Evolutionary conservation across 2,797 vertebrate species (phyloP).

Genomic region (Ctenochaetus hawaiiensis): DNA sequence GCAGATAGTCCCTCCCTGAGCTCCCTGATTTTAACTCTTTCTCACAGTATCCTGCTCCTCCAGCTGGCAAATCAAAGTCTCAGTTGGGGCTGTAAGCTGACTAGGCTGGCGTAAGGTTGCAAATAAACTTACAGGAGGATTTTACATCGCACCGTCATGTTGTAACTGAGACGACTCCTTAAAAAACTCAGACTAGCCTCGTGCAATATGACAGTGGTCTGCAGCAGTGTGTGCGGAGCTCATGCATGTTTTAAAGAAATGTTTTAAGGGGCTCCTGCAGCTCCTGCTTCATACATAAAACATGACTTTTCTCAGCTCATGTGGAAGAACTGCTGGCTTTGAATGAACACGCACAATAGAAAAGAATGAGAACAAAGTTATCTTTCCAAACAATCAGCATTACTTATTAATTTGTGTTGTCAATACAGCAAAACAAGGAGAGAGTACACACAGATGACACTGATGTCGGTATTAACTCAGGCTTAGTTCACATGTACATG

Average conservation of each 20-base stretch:
- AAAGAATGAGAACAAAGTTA: slow-evolving; percentile 27
- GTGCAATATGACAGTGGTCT: slow-evolving; percentile 5
- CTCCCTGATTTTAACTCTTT: slow-evolving; percentile 15
- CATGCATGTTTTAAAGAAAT: slow-evolving; percentile 60
- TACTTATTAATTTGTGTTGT: slow-evolving; percentile 45
- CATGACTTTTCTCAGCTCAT: slow-evolving; percentile 38
- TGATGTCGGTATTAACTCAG: not conserved
- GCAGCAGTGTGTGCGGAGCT: slow-evolving; percentile 34
- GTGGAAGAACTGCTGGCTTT: slow-evolving; percentile 8
- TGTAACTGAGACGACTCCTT: slow-evolving; percentile 6
- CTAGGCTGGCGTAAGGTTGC: not conserved
- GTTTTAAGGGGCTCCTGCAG: slow-evolving; percentile 41
- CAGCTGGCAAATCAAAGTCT: slow-evolving; percentile 6
- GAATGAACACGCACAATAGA: not conserved
- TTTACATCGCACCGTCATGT: not conserved
- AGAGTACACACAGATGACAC: not conserved
- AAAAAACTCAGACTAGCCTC: not conserved
- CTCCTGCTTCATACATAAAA: slow-evolving; percentile 55
- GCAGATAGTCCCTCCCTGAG: slow-evolving; percentile 29
- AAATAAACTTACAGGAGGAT: not conserved
- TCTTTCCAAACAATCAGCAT: slow-evolving; percentile 33
- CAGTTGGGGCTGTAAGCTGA: not conserved
- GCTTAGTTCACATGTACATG: not conserved
- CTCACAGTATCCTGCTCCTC: not conserved
- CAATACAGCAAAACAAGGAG: not conserved